Evolutionary conservation across 2,797 vertebrate genomes (phyloP), one percentile per base, ranked within the genome.

Genomic region (Tangara arthus): DNA sequence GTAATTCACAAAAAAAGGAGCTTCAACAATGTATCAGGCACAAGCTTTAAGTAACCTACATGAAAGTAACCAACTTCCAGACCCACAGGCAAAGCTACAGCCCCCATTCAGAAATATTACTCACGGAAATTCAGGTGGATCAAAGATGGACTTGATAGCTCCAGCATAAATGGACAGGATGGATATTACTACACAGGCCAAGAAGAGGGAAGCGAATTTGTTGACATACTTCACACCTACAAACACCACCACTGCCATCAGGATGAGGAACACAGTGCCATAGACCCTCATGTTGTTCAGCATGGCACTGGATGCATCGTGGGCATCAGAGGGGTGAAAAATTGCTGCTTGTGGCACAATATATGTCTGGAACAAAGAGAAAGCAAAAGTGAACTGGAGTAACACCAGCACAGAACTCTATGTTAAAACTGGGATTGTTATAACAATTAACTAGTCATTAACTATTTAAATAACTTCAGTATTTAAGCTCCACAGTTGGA

Each of bases 221-320:
- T 99, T 99, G 81, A 99, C 99, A 19, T 99, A 99, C 97, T 99
- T 99, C 77, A 99, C 99, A 1, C 99, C 99, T 0, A 99, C 99
- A 32, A 99, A 99, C 85, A 99, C 99, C 83, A 99, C 99, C 68
- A 99, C 97, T 15, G 98, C 99, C 99, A 99, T 99, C 6, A 99
- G 97, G 68, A 98, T 98, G 94, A 99, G 98, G 95, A 99, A 99
- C 73, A 99, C 97, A 6, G 98, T 99, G 60, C 99, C 99, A n/a
- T 99, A 99, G 21, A 99, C 98, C 44, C 99, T 98, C 99, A 99
- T 99, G 93, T 99, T 99, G 97, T 99, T 99, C 57, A 99, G 97
- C 96, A 99, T 98, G 86, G 99, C 98, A 49, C 97, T 98, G 89
- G 98, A 98, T 5, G 96, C 98, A 47, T 98, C 98, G 2, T 98